Base-by-base conservation (phyloP, 2,797 vertebrate species). In the Garrulus glandarius region DNA sequence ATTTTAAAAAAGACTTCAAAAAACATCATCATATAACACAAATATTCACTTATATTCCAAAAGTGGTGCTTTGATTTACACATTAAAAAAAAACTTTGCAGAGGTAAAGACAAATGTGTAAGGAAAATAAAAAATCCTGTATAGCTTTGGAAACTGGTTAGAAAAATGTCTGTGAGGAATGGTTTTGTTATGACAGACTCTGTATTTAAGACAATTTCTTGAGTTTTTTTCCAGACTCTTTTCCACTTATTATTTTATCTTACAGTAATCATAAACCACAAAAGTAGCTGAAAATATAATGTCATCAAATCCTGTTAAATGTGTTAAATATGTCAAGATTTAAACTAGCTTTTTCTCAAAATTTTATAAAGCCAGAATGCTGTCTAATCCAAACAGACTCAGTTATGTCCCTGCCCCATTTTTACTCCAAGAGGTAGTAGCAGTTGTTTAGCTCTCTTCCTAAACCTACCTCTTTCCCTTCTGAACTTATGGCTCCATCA, bases 321-420 rank as follows among this genome's bases (percentile, higher is more conserved):
- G 6, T 44, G 15, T 34, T 70, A 52, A 18, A 13, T 29, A 47
- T 17, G 13, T 43, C 39, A 83, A 79, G 27, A 76, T 52, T 49
- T 56, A 46, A 69, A 22, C 8, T 9, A 61, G n/a, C 9, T 44
- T 70, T 55, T 55, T 12, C 39, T 63, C 47, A 61, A n/a, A 37
- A 20, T 15, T 72, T 36, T 10, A 13, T 34, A 12, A 75, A 78
- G 29, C 15, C 34, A 43, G 41, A 64, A 41, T 0, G 0, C 14
- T 71, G 29, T 34, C 30, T 41, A 50, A 63, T 41, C 7, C 56
- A 53, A 76, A 53, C 0, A 78, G 47, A 37, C 10, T 36, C 11
- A 34, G 0, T 59, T 64, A 22, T 5, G 4, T 20, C 32, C 55
- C 34, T 32, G 37, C 21, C 15, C 29, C 27, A 30, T 37, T 84